Evolutionary conservation across 2,888 invertebrate genomes (phyloP).

Genomic region (Habroteleia sp.): DNA sequence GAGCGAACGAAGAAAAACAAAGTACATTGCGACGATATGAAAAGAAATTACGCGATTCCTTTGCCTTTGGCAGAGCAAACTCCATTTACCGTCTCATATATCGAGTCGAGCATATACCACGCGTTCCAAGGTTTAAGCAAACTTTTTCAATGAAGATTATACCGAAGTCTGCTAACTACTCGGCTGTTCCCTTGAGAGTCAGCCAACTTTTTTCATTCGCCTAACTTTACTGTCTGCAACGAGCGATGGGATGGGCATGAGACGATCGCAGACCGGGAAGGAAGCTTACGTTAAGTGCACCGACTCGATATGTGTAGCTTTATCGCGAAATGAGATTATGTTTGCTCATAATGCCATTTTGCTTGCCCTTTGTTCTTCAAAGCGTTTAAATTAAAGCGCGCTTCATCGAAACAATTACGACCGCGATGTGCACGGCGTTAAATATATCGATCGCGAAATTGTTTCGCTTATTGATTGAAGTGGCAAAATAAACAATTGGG

Average conservation of each 20-base stretch:
- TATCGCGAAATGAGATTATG: conserved; percentile 61
- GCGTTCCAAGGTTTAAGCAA: conserved; percentile 71
- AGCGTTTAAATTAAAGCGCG: conserved; percentile 35
- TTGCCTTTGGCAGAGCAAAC: conserved; percentile 61
- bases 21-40: conserved; percentile 32
- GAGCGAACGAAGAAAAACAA: conserved; percentile 32
- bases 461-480: conserved; percentile 10
- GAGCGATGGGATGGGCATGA: conserved; percentile 56
- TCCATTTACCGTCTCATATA: conserved; percentile 64
- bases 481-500: conserved; percentile 9
- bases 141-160: conserved; percentile 81
- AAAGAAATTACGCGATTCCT: conserved; percentile 57
- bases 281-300: conserved; percentile 62
- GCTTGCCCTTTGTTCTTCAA: conserved; percentile 38
- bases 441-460: conserved; percentile 19
- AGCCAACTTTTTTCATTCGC: conserved; percentile 78
- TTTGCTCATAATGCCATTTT: conserved; percentile 54
- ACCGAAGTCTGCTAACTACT: conserved; percentile 78
- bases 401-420: conserved; percentile 15
- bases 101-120: conserved; percentile 62
- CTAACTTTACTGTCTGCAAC: conserved; percentile 71
- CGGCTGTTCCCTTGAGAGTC: conserved; percentile 73
- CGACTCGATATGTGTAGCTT: conserved; percentile 59
- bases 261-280: conserved; percentile 54
- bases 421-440: not conserved